Evolutionary conservation across 2,888 invertebrate genomes (phyloP).

Genomic region (Acanthosepion pharaonis): DNA sequence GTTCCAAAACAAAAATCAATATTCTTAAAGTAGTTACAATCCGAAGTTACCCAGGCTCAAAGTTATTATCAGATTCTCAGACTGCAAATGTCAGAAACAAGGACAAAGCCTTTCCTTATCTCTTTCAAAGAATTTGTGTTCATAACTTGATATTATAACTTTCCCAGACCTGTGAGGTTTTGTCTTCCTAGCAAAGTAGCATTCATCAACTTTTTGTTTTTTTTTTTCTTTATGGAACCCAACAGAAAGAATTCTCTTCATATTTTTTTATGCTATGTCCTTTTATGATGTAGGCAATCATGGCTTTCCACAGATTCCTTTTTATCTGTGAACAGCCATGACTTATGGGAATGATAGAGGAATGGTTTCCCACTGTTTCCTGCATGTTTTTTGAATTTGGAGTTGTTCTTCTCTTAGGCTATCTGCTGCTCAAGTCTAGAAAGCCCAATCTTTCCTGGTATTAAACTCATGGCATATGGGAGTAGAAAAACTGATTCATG

Average conservation of each 20-base stretch:
- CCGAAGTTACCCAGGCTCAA: neutral
- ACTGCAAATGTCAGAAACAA: neutral
- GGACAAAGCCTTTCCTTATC: neutral
- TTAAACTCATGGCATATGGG: no score
- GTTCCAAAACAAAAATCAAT: neutral
- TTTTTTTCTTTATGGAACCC: neutral
- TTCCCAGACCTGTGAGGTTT: neutral
- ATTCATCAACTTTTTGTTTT: neutral
- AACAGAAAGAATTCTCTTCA: neutral
- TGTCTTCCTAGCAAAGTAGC: neutral
- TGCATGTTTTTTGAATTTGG: no score
- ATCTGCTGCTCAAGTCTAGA: no score
- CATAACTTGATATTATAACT: neutral
- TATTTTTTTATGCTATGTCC: no score
- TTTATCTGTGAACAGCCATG: no score
- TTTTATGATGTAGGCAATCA: no score
- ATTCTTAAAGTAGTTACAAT: conserved; percentile 2
- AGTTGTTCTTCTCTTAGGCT: no score
- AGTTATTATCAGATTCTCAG: conserved; percentile 14
- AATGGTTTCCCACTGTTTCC: no score
- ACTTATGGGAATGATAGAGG: no score
- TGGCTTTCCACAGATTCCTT: no score
- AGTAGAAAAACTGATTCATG: no score
- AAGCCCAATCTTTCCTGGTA: no score
- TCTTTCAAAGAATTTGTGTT: neutral